Conservation (phyloP, 2,888 invertebrate species). For the Thereva unica region DNA sequence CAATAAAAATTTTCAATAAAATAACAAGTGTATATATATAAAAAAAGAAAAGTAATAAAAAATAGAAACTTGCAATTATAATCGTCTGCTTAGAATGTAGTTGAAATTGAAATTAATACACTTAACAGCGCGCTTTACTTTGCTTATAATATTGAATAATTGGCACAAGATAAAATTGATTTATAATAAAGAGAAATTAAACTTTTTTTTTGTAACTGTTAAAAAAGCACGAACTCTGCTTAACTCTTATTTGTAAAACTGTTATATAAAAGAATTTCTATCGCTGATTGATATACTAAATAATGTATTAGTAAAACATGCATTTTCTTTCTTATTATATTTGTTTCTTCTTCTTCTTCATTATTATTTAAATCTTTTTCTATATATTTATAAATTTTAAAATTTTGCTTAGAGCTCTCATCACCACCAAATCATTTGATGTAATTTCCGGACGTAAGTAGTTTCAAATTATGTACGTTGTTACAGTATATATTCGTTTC, state of each 20-base stretch:
- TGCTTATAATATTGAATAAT: constrained; percentile 1
- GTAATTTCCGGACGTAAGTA: not conserved
- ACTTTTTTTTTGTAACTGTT: not conserved
- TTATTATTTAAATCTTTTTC: not conserved
- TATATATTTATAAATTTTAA: not conserved
- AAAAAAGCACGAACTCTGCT: constrained; percentile 11
- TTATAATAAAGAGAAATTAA: not conserved
- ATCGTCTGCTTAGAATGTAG: not conserved
- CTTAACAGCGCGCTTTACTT: constrained; percentile 1
- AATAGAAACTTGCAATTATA: constrained; percentile 15
- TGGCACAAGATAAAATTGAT: constrained; percentile 18
- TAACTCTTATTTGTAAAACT: not conserved
- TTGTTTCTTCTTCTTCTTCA: not conserved
- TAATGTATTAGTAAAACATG: not conserved
- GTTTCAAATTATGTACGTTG: no score
- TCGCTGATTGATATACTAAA: not conserved
- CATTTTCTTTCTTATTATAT: not conserved
- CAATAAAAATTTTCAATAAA: constrained; percentile 23
- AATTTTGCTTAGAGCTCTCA: constrained; percentile 15
- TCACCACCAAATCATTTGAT: constrained; percentile 14
- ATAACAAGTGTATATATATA: constrained; percentile 24
- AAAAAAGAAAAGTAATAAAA: constrained; percentile 15
- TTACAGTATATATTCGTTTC: not conserved
- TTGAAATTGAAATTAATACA: not conserved
- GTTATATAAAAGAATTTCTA: constrained; percentile 1